Conservation (phyloP, 2,113 vertebrate genomes). For the Amblyornis subalaris region DNA sequence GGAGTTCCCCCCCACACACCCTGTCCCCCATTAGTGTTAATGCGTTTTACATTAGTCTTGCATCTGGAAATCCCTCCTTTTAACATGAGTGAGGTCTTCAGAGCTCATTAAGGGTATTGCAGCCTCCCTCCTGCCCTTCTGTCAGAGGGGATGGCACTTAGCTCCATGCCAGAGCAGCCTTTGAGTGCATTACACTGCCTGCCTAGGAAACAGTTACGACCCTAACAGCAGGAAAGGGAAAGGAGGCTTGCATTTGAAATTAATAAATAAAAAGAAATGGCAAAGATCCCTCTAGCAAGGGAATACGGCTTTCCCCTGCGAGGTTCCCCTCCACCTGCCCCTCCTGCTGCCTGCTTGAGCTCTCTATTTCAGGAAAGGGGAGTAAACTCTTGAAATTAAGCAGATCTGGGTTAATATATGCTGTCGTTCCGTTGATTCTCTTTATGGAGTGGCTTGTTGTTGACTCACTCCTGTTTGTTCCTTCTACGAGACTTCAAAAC, state of each 20-base stretch:
- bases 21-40: constrained; percentile 61
- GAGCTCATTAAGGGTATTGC: constrained; percentile 50
- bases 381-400: constrained; percentile 16
- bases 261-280: constrained; percentile 47
- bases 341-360: background rate
- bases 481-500: constrained; percentile 38
- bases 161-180: background rate
- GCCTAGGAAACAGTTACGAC: constrained; percentile 19
- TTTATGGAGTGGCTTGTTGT: constrained; percentile 34
- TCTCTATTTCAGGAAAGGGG: constrained; percentile 4
- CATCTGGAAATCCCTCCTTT: constrained; percentile 63
- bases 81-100: constrained; percentile 27
- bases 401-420: constrained; percentile 65
- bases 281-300: background rate
- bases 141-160: constrained; percentile 46
- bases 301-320: constrained; percentile 28
- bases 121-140: constrained; percentile 38
- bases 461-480: constrained; percentile 62
- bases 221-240: constrained; percentile 39
- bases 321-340: constrained; percentile 4
- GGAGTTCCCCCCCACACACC: background rate
- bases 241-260: constrained; percentile 34
- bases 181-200: constrained; percentile 28
- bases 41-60: constrained; percentile 65
- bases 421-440: background rate